Base-by-base conservation (phyloP, 2,797 vertebrate genomes). In the Hyperoplus immaculatus region DNA sequence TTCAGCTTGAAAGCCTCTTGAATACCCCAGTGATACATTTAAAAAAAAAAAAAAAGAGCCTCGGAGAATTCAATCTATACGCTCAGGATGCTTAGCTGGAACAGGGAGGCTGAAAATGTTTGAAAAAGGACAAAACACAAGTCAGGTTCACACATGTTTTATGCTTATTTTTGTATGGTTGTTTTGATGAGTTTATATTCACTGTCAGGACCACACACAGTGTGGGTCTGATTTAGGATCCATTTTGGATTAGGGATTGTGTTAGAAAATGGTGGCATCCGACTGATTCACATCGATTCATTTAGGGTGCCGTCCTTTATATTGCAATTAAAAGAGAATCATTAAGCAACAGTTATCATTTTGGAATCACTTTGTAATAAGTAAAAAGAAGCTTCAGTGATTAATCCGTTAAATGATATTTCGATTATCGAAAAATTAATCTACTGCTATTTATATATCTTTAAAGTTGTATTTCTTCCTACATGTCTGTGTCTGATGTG, bases 191-290 rank as follows among this genome's bases (percentile, higher is more conserved):
- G 75, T 83, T 61, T 60, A 46, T 18, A 29, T 14, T 71, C 61
- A 7, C 6, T 49, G 61, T 56, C 59, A 65, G 62, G 64, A 72
- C 21, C 54, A 69, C 72, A 61, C 54, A n/a, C 46, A 36, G 46
- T 57, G 56, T 36, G 39, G 69, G 56, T 56, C 51, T 72, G 55
- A 80, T 80, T 77, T 50, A 71, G 60, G 80, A 75, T 77, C 83
- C 83, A 84, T 84, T 90, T 87, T 84, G 50, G 41, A 57, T 72
- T 72, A 60, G 46, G 39, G 46, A 72, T 77, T 4, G 43, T 42
- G 42, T 63, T 8, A 57, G 54, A 77, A 83, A 80, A 88, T 83
- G 70, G 79, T 62, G 59, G 66, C 61, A 46, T 68, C 63, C 69
- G 13, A 63, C 72, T 47, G 63, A 69, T 62, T 71, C 11, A 50